Percentiles rank a stretch among this genome's conserved stretches.
These are phyloP conservation scores for Rhagoletis zephyria DNA, from an alignment of 1,140 invertebrate genomes.

Conservation along the genomic window DNA sequence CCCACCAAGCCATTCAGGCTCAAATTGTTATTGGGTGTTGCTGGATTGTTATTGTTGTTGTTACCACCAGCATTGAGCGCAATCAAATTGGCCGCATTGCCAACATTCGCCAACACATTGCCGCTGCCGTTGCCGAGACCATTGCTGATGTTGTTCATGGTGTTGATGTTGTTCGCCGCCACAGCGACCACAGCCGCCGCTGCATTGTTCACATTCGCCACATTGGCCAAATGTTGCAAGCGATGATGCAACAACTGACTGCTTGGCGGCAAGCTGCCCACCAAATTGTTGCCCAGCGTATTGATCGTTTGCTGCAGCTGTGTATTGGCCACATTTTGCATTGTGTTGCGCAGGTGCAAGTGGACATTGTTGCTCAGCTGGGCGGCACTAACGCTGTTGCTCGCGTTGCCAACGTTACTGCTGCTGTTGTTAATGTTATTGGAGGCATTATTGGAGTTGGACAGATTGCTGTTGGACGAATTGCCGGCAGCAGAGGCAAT, in stretches of 20 bases:
- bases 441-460: neutral
- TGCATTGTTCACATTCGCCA: constrained; percentile 69
- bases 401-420: constrained; percentile 54
- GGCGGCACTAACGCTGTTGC: constrained; percentile 53
- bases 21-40: constrained; percentile 70
- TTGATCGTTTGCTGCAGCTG: constrained; percentile 63
- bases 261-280: constrained; percentile 65
- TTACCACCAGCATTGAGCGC: constrained; percentile 6
- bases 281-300: constrained; percentile 62
- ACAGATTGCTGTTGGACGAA: constrained; percentile 10
- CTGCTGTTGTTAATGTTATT: constrained; percentile 56
- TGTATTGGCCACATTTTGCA: constrained; percentile 57
- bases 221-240: constrained; percentile 71
- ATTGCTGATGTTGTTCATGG: constrained; percentile 60
- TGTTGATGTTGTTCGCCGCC: constrained; percentile 65
- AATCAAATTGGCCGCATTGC: constrained; percentile 41
- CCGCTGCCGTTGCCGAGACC: constrained; percentile 67
- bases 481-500: constrained; percentile 9
- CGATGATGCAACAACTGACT: constrained; percentile 72
- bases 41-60: constrained; percentile 69
- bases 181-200: constrained; percentile 64
- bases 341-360: constrained; percentile 60
- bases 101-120: constrained; percentile 63
- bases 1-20: constrained; percentile 67
- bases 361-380: constrained; percentile 56